Base-by-base conservation (phyloP, 1,140 invertebrate genomes). In the Calliopsis andreniformis region DNA sequence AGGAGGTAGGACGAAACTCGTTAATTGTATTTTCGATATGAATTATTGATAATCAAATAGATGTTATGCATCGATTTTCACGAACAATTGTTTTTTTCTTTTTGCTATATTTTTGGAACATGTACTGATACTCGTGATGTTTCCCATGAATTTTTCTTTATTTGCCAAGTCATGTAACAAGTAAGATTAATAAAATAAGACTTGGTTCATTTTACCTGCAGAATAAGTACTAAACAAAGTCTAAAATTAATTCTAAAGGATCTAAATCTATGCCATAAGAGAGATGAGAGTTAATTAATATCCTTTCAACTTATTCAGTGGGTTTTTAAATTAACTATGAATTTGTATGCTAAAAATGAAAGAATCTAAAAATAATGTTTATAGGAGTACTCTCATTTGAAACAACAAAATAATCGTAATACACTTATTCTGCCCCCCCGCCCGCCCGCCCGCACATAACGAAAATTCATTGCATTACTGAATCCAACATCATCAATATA, bases 1-100 rank as follows among this genome's bases (percentile, higher is more conserved):
- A 76, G 70, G 82, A 83, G 80, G 82, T 84, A 84, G 82, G 79
- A 83, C 45, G 51, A 79, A 45, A 79, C 28, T 79, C 58, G 76
- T 71, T 56, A 45, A 79, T 76, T 71, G 77, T 71, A 69, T 77
- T 49, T 70, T 68, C 75, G 64, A 83, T 79, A 83, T 67, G 63
- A 78, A 72, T 80, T 63, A 82, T 67, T 61, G 49, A 63, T 66
- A 71, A 67, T 68, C 72, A 61, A 71, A 73, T 64, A 72, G 42
- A 66, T 45, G 56, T 43, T 69, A 53, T 28, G 59, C 63, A 69
- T 47, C 63, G 55, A 69, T 73, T 67, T 69, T 64, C 25, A 64
- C 43, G 75, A 73, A 56, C 58, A 78, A 73, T 23, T 32, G 12
- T 78, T 78, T 53, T 43, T 43, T 81, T 67, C 64, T 55, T 70